Evolutionary conservation across 2,888 invertebrate genomes (phyloP).

Genomic region (Agonopterix arenella): DNA sequence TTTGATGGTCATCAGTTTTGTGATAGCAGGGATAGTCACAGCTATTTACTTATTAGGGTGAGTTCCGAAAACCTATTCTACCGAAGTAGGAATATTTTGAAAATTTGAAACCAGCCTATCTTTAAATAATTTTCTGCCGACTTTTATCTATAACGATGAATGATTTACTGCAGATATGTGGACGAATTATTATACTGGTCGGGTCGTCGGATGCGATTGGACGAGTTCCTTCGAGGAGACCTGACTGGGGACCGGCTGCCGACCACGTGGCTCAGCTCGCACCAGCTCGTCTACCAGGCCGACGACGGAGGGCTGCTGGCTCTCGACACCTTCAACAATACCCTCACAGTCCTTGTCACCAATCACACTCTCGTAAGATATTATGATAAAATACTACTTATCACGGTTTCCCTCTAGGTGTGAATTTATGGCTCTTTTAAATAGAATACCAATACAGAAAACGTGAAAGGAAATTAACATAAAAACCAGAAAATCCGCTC

Average conservation of each 20-base stretch:
- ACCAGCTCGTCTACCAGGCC: slow-evolving; percentile 90
- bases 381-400: background rate
- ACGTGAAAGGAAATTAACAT: too few species aligned
- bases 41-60: slow-evolving; percentile 92
- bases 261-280: slow-evolving; percentile 88
- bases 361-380: slow-evolving; percentile 89
- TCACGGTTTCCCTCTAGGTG: too few species aligned
- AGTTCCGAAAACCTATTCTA: slow-evolving; percentile 27
- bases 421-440: too few species aligned
- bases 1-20: slow-evolving; percentile 89
- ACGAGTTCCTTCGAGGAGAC: slow-evolving; percentile 89
- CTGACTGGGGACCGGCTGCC: slow-evolving; percentile 83
- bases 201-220: slow-evolving; percentile 89
- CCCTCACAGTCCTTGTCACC: slow-evolving; percentile 87
- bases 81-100: too few species aligned
- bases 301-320: slow-evolving; percentile 91
- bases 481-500: too few species aligned
- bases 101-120: too few species aligned
- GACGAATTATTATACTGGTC: slow-evolving; percentile 94
- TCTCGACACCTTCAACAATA: slow-evolving; percentile 87
- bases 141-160: background rate
- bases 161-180: slow-evolving; percentile 79
- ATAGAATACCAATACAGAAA: too few species aligned
- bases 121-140: background rate
- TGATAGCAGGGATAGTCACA: slow-evolving; percentile 91